These are phyloP conservation scores for Brotula barbata DNA, from an alignment of 2,797 vertebrate genomes.

Conservation along the genomic window DNA sequence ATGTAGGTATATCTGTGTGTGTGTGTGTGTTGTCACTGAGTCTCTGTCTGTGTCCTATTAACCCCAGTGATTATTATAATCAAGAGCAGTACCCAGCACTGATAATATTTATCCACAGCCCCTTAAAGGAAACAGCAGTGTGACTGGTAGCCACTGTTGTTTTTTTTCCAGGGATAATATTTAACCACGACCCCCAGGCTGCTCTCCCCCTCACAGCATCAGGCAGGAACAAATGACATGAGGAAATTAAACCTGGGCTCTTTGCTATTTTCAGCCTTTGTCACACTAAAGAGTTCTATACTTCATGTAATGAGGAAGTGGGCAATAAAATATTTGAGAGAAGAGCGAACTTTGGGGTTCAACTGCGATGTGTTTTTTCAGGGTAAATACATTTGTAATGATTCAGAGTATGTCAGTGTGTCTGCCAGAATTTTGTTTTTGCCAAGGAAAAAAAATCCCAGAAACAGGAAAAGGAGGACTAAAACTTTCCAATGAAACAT, in stretches of 20 bases:
- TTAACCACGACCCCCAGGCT: slow-evolving; percentile 53
- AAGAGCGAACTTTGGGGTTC: slow-evolving; percentile 26
- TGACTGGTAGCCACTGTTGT: slow-evolving; percentile 32
- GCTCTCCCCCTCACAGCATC: slow-evolving; percentile 51
- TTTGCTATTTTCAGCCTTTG: slow-evolving; percentile 61
- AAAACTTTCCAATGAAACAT: slow-evolving; percentile 5
- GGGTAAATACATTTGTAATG: slow-evolving; percentile 21
- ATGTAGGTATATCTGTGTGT: background rate
- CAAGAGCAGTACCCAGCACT: slow-evolving; percentile 35
- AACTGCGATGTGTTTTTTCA: background rate
- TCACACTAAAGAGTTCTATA: slow-evolving; percentile 55
- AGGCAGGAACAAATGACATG: slow-evolving; percentile 67
- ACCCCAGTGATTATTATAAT: slow-evolving; percentile 50
- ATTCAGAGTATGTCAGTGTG: slow-evolving; percentile 14
- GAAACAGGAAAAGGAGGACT: slow-evolving; percentile 3
- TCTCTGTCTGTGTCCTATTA: slow-evolving; percentile 27
- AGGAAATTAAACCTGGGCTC: slow-evolving; percentile 68
- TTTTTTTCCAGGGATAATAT: slow-evolving; percentile 52
- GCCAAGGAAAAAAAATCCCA: slow-evolving; percentile 24
- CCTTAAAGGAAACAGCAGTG: slow-evolving; percentile 36
- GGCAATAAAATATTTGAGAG: slow-evolving; percentile 24
- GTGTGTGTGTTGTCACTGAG: background rate
- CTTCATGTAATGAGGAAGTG: slow-evolving; percentile 30
- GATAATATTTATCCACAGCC: slow-evolving; percentile 51
- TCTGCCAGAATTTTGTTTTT: slow-evolving; percentile 18